Evolutionary conservation across 1,140 invertebrate species (phyloP).

Genomic region (Hermatobates lingyangjiaoensis): DNA sequence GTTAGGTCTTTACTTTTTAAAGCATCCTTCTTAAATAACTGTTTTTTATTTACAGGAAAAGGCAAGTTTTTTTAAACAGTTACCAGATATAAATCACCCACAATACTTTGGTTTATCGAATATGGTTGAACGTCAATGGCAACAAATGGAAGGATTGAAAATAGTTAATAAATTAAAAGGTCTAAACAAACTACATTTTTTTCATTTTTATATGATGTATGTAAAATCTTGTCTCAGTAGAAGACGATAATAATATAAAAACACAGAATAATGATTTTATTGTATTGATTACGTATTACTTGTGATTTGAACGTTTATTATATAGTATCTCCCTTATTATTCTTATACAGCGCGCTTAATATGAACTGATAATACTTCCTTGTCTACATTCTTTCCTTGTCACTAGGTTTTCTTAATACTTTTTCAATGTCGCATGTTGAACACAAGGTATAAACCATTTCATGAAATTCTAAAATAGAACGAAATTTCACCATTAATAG

Average conservation of each 20-base stretch:
- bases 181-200: conserved; percentile 18
- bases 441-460: no score
- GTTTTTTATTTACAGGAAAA: conserved; percentile 34
- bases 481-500: no score
- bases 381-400: no score
- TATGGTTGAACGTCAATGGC: conserved; percentile 61
- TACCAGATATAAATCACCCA: conserved; percentile 47
- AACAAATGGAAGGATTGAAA: conserved; percentile 40
- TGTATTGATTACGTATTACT: neutral
- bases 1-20: neutral
- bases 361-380: no score
- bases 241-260: neutral
- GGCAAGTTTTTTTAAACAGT: conserved; percentile 33
- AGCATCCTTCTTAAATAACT: neutral
- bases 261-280: neutral
- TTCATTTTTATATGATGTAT: conserved; percentile 6
- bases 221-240: neutral
- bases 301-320: neutral
- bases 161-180: conserved; percentile 45
- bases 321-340: neutral
- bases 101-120: conserved; percentile 57
- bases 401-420: no score
- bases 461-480: no score
- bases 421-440: no score
- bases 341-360: neutral